Conservation (phyloP, 2,888 invertebrate genomes). For the Drosophila macrospina region DNA sequence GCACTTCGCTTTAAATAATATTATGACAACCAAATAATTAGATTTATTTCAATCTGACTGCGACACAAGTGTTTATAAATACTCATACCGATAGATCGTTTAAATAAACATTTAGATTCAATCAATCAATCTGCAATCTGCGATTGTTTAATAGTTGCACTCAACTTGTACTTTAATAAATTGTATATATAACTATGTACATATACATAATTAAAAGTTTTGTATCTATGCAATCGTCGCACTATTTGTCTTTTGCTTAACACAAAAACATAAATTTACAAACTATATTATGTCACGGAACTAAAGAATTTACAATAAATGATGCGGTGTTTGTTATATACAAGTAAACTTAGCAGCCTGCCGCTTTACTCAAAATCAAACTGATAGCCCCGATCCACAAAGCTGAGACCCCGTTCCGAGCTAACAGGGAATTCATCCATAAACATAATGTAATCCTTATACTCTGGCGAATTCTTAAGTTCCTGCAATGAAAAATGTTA, state of each 20-base stretch:
- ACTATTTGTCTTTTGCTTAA: constrained; percentile 23
- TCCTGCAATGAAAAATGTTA: constrained; percentile 51
- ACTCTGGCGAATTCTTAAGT: constrained; percentile 63
- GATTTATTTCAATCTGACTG: too few relatives aligned
- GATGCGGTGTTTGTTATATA: constrained; percentile 38
- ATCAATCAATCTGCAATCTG: neutral
- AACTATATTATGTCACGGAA: constrained; percentile 19
- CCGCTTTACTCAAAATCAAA: constrained; percentile 73
- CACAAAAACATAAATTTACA: constrained; percentile 41
- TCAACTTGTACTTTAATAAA: constrained; percentile 32
- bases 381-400: constrained; percentile 79
- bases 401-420: constrained; percentile 79
- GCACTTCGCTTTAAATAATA: too few relatives aligned
- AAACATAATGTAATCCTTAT: constrained; percentile 62
- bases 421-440: constrained; percentile 72
- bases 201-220: constrained; percentile 20
- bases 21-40: too few relatives aligned
- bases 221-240: constrained; percentile 11
- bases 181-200: constrained; percentile 41
- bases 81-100: too few relatives aligned
- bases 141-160: constrained; percentile 15
- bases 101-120: neutral
- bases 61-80: too few relatives aligned
- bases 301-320: constrained; percentile 30
- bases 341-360: constrained; percentile 18